phyloP scores from a whole-genome alignment of 2,797 vertebrate genomes.

The Mormyrops attenuatus region DNA sequence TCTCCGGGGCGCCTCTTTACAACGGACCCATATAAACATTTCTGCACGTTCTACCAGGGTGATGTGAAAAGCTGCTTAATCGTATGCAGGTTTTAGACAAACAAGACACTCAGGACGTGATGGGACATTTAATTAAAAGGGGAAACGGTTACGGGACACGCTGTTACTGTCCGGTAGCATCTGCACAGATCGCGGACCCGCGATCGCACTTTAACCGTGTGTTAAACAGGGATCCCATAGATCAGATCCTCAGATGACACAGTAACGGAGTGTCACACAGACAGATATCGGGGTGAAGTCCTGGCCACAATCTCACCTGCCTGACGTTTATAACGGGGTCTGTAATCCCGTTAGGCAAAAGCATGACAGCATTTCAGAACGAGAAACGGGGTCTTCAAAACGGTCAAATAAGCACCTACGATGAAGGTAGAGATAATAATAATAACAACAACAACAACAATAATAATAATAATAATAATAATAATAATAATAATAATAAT shows the following conservation, averaged over 20 bases:
- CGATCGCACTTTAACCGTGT: neutral
- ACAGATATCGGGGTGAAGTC: neutral
- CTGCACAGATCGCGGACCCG: neutral
- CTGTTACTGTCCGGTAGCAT: neutral
- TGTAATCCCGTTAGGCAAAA: neutral
- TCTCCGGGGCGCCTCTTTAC: neutral
- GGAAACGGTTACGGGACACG: neutral
- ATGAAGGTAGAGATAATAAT: neutral
- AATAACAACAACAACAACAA: neutral
- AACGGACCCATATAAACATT: neutral
- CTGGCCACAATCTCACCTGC: neutral
- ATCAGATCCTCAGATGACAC: neutral
- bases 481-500: neutral
- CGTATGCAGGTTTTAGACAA: neutral
- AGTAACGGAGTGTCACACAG: neutral
- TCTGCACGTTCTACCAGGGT: neutral
- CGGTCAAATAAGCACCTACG: neutral
- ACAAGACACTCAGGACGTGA: neutral
- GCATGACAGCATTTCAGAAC: neutral
- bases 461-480: neutral
- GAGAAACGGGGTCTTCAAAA: neutral
- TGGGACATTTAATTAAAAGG: neutral
- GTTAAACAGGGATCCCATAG: neutral
- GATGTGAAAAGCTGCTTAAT: neutral
- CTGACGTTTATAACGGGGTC: neutral